phyloP scores from a whole-genome alignment of 2,113 vertebrate species.

The Scartelaos histophorus region DNA sequence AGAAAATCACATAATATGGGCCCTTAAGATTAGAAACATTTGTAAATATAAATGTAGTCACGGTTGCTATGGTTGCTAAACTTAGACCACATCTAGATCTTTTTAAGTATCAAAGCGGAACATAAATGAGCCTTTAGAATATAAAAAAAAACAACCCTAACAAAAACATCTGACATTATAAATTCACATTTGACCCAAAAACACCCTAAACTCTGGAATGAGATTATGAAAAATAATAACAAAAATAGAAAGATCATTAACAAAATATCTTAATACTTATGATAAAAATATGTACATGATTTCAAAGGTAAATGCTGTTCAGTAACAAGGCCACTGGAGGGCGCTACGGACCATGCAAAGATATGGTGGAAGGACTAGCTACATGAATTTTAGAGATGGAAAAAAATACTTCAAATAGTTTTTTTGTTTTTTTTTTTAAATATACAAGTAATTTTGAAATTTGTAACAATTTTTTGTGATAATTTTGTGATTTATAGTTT shows the following conservation, averaged over 20 bases:
- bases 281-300: slow-evolving; percentile 61
- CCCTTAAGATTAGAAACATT: too few species aligned
- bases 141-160: neutral
- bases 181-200: slow-evolving; percentile 35
- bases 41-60: too few species aligned
- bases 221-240: slow-evolving; percentile 12
- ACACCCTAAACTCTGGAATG: slow-evolving; percentile 46
- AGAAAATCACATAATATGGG: too few species aligned
- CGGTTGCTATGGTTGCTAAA: too few species aligned
- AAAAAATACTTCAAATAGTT: neutral
- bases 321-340: slow-evolving; percentile 62
- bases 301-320: slow-evolving; percentile 37
- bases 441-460: too few species aligned
- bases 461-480: too few species aligned
- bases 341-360: slow-evolving; percentile 60
- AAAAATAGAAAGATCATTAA: slow-evolving; percentile 14
- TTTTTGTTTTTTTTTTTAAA: too few species aligned
- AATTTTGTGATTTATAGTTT: too few species aligned
- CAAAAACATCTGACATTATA: slow-evolving; percentile 50
- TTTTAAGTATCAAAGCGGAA: too few species aligned
- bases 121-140: neutral
- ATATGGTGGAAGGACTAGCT: slow-evolving; percentile 19
- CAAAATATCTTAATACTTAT: slow-evolving; percentile 43
- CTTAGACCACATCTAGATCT: too few species aligned
- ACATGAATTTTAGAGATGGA: neutral